A percentile compares a stretch with the other conserved stretches of the same genome.
Evolutionary conservation across 30 jellyfish, hydroid and myxozoan species (phyloP).

Genomic region (Catostylus mosaicus): DNA sequence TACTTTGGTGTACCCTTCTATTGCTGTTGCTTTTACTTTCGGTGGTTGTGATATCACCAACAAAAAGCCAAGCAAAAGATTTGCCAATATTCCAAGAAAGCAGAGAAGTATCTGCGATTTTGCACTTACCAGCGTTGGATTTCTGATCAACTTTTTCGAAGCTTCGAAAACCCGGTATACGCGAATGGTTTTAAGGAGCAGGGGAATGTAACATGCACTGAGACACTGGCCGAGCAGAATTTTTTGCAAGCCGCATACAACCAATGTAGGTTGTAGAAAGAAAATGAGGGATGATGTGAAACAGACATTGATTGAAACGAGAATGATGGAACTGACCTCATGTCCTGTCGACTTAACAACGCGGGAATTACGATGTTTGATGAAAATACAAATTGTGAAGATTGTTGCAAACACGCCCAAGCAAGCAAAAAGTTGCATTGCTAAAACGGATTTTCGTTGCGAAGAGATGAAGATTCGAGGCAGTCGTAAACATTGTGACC

Average conservation of each 20-base stretch:
- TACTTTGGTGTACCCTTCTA: conserved; percentile 24
- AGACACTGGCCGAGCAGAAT: conserved; percentile 61
- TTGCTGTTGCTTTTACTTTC: conserved; percentile 6
- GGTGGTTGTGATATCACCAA: conserved; percentile 59
- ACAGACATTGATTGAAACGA: not conserved
- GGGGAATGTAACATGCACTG: conserved; percentile 71
- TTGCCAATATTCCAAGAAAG: conserved; percentile 24
- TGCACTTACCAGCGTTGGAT: conserved; percentile 50
- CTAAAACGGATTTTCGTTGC: not conserved
- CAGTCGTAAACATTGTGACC: conserved; percentile 1
- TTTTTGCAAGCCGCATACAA: conserved; percentile 41
- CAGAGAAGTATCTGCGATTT: conserved; percentile 64
- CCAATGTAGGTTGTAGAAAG: conserved; percentile 17
- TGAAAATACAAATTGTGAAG: not conserved
- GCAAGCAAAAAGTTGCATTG: not conserved
- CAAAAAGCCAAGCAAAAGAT: conserved; percentile 45
- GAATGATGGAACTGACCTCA: conserved; percentile 17
- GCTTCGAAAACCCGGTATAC: conserved; percentile 65
- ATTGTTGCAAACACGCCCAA: not conserved
- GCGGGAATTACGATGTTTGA: not conserved
- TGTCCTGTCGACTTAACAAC: conserved; percentile 34
- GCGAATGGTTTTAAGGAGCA: conserved; percentile 71
- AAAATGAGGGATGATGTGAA: not conserved
- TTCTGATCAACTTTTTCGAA: conserved; percentile 44
- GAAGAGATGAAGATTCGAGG: conserved; percentile 4